phyloP scores from a whole-genome alignment of 2,888 invertebrate genomes.

The Yponomeuta plumbellus region DNA sequence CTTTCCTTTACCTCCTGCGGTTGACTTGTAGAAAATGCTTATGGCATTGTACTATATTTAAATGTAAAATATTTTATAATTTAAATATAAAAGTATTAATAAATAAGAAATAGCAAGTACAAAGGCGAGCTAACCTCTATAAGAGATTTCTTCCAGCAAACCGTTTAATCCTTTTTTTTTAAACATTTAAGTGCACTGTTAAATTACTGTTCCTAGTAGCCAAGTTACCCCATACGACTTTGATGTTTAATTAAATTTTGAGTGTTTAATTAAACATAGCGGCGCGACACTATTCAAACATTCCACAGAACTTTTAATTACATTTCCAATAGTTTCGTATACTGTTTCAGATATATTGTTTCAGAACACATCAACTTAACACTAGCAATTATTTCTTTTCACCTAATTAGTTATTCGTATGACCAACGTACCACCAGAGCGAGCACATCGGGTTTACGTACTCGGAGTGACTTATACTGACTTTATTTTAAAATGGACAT shows the following conservation, averaged over 20 bases:
- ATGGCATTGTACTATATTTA: too few species aligned
- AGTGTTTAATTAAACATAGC: slow-evolving; percentile 28
- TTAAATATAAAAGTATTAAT: too few species aligned
- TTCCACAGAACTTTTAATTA: slow-evolving; percentile 43
- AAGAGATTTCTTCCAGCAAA: too few species aligned
- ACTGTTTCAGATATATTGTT: slow-evolving; percentile 75
- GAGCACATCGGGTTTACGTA: slow-evolving; percentile 19
- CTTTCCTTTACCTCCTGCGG: too few species aligned
- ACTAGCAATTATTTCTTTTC: slow-evolving; percentile 41
- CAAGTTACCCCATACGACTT: background rate
- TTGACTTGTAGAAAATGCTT: too few species aligned
- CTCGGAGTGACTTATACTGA: background rate
- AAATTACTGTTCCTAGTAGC: background rate
- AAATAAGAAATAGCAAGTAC: too few species aligned
- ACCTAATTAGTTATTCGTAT: slow-evolving; percentile 23
- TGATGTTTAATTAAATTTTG: background rate
- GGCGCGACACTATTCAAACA: slow-evolving; percentile 47
- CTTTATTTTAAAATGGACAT: background rate
- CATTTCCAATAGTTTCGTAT: slow-evolving; percentile 53
- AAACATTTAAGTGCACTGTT: too few species aligned
- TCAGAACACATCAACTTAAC: slow-evolving; percentile 71
- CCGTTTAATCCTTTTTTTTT: too few species aligned
- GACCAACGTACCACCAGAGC: slow-evolving; percentile 47
- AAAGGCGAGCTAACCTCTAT: too few species aligned
- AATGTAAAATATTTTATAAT: too few species aligned